These are phyloP conservation scores for Sycophila texana DNA, from an alignment of 2,888 invertebrate species.

Conservation along the genomic window DNA sequence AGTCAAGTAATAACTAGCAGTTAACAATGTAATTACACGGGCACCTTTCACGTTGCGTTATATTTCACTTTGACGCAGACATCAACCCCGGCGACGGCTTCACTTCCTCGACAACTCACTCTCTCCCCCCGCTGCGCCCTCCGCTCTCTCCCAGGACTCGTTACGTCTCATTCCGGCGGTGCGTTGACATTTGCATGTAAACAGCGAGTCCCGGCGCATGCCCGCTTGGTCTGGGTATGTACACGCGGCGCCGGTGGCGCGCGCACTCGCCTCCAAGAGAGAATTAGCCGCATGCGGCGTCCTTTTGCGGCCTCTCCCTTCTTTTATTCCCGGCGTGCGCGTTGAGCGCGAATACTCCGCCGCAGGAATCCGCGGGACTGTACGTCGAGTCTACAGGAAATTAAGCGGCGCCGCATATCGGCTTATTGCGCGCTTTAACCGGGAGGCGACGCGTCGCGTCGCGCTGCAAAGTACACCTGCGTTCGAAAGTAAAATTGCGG, in stretches of 20 bases:
- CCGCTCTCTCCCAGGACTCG: background rate
- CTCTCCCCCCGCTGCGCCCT: background rate
- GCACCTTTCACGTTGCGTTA: too few species aligned
- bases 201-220: slow-evolving; percentile 3
- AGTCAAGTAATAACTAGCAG: too few species aligned
- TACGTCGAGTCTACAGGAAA: slow-evolving; percentile 5
- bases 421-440: background rate
- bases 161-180: slow-evolving; percentile 18
- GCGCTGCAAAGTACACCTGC: background rate
- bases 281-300: slow-evolving; percentile 20
- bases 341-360: background rate
- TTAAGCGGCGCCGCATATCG: background rate
- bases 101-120: too few species aligned
- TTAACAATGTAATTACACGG: too few species aligned
- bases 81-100: too few species aligned
- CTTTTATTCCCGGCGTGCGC: background rate
- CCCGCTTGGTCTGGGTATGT: background rate
- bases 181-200: slow-evolving; percentile 38
- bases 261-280: background rate
- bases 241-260: background rate
- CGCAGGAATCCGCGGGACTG: slow-evolving; percentile 22
- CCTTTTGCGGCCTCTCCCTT: slow-evolving; percentile 19
- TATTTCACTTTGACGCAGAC: too few species aligned
- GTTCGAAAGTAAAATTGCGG: background rate
- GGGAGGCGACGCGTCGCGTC: background rate